These are phyloP conservation scores for Blennius ocellaris DNA, from an alignment of 2,113 vertebrate species.

Conservation along the genomic window DNA sequence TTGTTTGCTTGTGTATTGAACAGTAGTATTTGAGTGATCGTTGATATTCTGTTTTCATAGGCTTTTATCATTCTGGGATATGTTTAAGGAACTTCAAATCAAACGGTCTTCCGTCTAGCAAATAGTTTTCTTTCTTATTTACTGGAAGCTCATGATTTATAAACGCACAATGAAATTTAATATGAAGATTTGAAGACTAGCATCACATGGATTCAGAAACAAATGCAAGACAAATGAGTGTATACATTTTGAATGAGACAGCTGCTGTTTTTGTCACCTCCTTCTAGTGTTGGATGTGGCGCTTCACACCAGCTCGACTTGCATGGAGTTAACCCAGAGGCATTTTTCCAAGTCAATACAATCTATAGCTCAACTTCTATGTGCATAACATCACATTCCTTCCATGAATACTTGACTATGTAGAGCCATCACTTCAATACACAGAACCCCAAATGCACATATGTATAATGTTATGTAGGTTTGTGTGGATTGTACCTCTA, in stretches of 20 bases:
- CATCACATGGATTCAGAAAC: not conserved
- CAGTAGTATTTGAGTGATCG: no score
- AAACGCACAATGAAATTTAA: not conserved
- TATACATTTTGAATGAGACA: not conserved
- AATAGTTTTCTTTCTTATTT: not conserved
- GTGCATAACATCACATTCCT: slow-evolving; percentile 4
- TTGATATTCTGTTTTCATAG: no score
- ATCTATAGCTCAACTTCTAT: slow-evolving; percentile 3
- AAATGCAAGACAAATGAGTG: not conserved
- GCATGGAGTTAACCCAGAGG: slow-evolving; percentile 25
- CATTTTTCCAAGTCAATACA: slow-evolving; percentile 17
- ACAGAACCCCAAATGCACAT: not conserved
- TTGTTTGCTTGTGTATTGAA: not conserved
- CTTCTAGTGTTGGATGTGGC: slow-evolving; percentile 15
- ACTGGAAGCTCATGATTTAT: not conserved
- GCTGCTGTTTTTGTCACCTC: slow-evolving; percentile 18
- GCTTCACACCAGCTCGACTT: slow-evolving; percentile 22
- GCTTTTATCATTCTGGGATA: no score
- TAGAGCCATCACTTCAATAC: slow-evolving; percentile 1
- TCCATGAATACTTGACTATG: not conserved
- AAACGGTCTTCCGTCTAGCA: not conserved
- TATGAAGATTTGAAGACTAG: not conserved
- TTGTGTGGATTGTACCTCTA: not conserved
- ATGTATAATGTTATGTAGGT: not conserved
- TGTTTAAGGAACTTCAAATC: no score